Evolutionary conservation across 1,140 invertebrate species (phyloP), one percentile per base, ranked within the genome.

Genomic region (Glossosoma conforme): DNA sequence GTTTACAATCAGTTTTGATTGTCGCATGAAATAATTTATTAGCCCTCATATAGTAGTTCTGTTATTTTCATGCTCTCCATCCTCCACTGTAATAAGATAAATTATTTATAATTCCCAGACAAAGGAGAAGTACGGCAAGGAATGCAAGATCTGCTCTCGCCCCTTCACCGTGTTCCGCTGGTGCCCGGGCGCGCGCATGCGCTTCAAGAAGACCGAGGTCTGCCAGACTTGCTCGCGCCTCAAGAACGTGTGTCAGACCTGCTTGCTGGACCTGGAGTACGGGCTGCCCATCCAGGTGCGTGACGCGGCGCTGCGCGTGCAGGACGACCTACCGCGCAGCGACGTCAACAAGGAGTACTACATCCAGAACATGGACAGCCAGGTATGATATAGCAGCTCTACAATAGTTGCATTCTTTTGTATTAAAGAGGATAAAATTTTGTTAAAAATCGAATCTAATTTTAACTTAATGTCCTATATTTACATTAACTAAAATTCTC

Each of bases 171-270:
- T 97, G 21, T 99, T 99, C 66, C 81, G 97, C 18, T 93, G 90
- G 89, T 98, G 95, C 78, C 97, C 97, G 1, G 97, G 97, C 15
- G 89, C 94, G 2, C 79, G 92, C 50, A 98, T 98, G 93, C 85
- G 97, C 60, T 99, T 98, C 66, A 99, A 99, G 69, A 99, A 98
- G 66, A 99, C 97, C 0, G 97, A 99, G 79, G 90, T 99, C 8
- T 99, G 97, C 73, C 97, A 99, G 66, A 99, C 97, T 0, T 99
- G 97, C 72, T 91, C 92, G 37, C 91, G 97, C 59, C 65, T 99
- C 11, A 99, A 99, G 65, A 99, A 99, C 76, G 95, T 99, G 1
- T 99, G 97, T 70, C 97, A 99, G 69, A 99, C 97, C 2, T 99
- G 97, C 73, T 75, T 99, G 2, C 69, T 99, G 21, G 97, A 99